These are phyloP conservation scores for Hypotaenidia okinawae DNA, from an alignment of 2,797 vertebrate species.

Conservation along the genomic window DNA sequence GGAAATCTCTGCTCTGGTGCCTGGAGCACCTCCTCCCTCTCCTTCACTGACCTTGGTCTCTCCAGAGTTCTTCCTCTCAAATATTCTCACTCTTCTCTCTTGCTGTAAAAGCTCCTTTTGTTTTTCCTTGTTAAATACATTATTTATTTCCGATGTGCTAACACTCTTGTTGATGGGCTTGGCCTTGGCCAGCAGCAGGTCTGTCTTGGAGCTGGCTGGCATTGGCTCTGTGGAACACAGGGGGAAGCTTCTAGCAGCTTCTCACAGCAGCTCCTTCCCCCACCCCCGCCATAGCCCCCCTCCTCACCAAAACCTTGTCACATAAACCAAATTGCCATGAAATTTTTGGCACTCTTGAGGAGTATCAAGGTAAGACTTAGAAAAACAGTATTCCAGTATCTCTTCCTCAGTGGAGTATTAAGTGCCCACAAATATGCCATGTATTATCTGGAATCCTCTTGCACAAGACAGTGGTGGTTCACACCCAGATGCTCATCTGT, in stretches of 20 bases:
- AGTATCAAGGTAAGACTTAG: background rate
- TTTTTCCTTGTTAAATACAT: background rate
- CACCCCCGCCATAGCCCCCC: background rate
- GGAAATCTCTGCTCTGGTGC: accelerated
- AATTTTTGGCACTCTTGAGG: background rate
- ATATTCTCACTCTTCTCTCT: background rate
- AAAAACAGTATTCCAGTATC: background rate
- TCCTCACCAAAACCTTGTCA: background rate
- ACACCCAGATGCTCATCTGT: background rate
- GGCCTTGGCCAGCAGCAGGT: background rate
- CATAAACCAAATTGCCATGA: background rate
- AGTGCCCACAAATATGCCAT: background rate
- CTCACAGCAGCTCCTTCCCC: background rate
- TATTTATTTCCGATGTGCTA: accelerated
- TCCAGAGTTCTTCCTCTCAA: background rate
- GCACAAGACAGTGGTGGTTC: background rate
- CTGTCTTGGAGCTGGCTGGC: accelerated
- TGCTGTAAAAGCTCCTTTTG: too few relatives aligned
- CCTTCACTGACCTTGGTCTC: background rate
- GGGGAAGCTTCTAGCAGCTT: background rate
- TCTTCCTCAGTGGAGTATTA: background rate
- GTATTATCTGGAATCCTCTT: background rate
- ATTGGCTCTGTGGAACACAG: accelerated
- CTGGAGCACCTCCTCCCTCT: background rate
- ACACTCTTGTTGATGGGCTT: accelerated